These are phyloP conservation scores for Criorhina ranunculi DNA, from an alignment of 2,888 invertebrate genomes.

Conservation along the genomic window DNA sequence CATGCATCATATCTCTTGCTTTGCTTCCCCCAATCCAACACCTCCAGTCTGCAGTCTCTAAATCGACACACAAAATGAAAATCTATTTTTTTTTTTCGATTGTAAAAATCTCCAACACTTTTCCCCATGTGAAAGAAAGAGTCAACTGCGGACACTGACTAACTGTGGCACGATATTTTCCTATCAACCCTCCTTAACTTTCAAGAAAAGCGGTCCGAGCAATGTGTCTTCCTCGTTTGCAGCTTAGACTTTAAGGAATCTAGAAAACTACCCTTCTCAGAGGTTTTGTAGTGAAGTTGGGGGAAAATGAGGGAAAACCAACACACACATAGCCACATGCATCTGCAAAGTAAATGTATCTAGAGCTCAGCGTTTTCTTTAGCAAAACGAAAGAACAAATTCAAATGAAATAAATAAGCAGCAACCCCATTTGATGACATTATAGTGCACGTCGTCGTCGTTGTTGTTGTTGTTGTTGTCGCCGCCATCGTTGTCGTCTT, in stretches of 20 bases:
- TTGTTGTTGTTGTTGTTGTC: slow-evolving; percentile 13
- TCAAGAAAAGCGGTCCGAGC: slow-evolving; percentile 46
- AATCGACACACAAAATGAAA: slow-evolving; percentile 52
- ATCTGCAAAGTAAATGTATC: slow-evolving; percentile 54
- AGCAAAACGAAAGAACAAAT: slow-evolving; percentile 44
- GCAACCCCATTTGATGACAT: slow-evolving; percentile 76
- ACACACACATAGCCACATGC: slow-evolving; percentile 39
- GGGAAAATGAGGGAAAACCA: slow-evolving; percentile 35
- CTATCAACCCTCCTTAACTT: slow-evolving; percentile 54
- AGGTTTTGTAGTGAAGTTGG: slow-evolving; percentile 19
- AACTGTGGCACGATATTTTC: slow-evolving; percentile 39
- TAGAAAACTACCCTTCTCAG: slow-evolving; percentile 52
- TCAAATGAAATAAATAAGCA: slow-evolving; percentile 73
- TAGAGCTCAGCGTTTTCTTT: slow-evolving; percentile 21
- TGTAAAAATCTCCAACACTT: slow-evolving; percentile 53
- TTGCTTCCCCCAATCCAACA: background rate
- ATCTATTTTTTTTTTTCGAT: slow-evolving; percentile 58
- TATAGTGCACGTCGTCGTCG: slow-evolving; percentile 50
- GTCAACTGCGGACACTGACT: slow-evolving; percentile 1
- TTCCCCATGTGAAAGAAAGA: slow-evolving; percentile 7
- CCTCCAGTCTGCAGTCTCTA: slow-evolving; percentile 15
- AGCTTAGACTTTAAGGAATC: slow-evolving; percentile 44
- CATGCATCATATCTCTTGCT: slow-evolving; percentile 46
- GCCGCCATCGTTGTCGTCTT: slow-evolving; percentile 17
- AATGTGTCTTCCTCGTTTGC: slow-evolving; percentile 50